A percentile compares a stretch with the other conserved stretches of the same genome.
These are phyloP conservation scores for Meganola albula DNA, from an alignment of 2,888 invertebrate species.

Conservation along the genomic window DNA sequence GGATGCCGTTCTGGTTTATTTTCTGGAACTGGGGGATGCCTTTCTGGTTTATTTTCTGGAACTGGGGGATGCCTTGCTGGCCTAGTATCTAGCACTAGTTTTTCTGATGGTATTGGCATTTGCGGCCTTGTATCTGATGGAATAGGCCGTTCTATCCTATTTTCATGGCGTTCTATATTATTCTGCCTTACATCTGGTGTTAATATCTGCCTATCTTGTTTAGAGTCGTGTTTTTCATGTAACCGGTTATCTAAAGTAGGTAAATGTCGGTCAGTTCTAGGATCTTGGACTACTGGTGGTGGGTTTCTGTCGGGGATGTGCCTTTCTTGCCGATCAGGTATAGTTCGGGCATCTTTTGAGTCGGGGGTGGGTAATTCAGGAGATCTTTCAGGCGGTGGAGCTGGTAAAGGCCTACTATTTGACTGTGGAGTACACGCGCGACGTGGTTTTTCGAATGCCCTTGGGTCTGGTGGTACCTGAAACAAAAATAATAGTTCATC, in stretches of 20 bases:
- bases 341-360: conserved; percentile 25
- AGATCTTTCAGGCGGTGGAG: conserved; percentile 54
- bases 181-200: conserved; percentile 18
- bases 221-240: neutral
- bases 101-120: conserved; percentile 9
- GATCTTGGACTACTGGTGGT: conserved; percentile 11
- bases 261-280: conserved; percentile 15
- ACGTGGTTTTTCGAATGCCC: conserved; percentile 68
- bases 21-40: conserved; percentile 7
- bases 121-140: conserved; percentile 22
- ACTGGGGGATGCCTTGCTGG: conserved; percentile 14
- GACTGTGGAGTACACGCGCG: conserved; percentile 67
- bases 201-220: conserved; percentile 17
- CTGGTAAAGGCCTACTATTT: conserved; percentile 63
- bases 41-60: conserved; percentile 18
- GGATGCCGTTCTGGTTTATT: conserved; percentile 11
- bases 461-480: conserved; percentile 66
- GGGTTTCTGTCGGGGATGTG: conserved; percentile 16
- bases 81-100: conserved; percentile 9
- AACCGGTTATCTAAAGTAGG: conserved; percentile 20
- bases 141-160: conserved; percentile 24
- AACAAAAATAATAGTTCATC: too few species aligned
- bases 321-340: conserved; percentile 17
- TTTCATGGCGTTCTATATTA: conserved; percentile 17
- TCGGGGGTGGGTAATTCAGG: conserved; percentile 30